A percentile compares a stretch with the other conserved stretches of the same genome.
phyloP scores from a whole-genome alignment of 2,113 vertebrate genomes.

The Myxocyprinus asiaticus region DNA sequence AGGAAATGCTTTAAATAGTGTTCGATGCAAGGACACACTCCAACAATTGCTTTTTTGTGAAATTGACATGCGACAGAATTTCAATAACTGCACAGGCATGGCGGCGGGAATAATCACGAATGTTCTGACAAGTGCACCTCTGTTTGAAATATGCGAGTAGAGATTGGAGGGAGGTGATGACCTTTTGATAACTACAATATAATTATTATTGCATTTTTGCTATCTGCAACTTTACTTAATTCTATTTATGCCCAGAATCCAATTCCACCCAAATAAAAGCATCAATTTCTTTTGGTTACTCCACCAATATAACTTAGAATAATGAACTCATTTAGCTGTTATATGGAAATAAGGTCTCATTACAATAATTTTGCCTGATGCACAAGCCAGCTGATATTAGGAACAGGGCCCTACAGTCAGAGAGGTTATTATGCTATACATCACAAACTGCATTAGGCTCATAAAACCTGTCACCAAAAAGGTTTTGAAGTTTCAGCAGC shows the following conservation, averaged over 20 bases:
- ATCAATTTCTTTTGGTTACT: slow-evolving; percentile 77
- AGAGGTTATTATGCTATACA: slow-evolving; percentile 83
- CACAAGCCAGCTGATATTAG: slow-evolving; percentile 78
- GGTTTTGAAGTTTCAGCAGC: slow-evolving; percentile 73
- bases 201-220: slow-evolving; percentile 76
- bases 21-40: slow-evolving; percentile 41
- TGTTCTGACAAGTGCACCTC: slow-evolving; percentile 37
- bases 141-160: slow-evolving; percentile 58
- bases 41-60: slow-evolving; percentile 33
- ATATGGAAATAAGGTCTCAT: slow-evolving; percentile 83
- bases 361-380: slow-evolving; percentile 84
- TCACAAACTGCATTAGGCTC: slow-evolving; percentile 81
- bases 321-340: slow-evolving; percentile 84
- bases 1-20: slow-evolving; percentile 31
- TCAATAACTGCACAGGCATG: slow-evolving; percentile 40
- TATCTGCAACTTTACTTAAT: slow-evolving; percentile 71
- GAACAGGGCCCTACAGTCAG: slow-evolving; percentile 80
- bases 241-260: slow-evolving; percentile 76
- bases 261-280: slow-evolving; percentile 76
- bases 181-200: slow-evolving; percentile 71
- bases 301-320: slow-evolving; percentile 78
- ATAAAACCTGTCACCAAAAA: slow-evolving; percentile 81
- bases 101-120: slow-evolving; percentile 26
- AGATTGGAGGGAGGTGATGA: slow-evolving; percentile 57
- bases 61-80: slow-evolving; percentile 45